Conservation (phyloP, 2,888 invertebrate genomes). For the Tiliacea citrago region DNA sequence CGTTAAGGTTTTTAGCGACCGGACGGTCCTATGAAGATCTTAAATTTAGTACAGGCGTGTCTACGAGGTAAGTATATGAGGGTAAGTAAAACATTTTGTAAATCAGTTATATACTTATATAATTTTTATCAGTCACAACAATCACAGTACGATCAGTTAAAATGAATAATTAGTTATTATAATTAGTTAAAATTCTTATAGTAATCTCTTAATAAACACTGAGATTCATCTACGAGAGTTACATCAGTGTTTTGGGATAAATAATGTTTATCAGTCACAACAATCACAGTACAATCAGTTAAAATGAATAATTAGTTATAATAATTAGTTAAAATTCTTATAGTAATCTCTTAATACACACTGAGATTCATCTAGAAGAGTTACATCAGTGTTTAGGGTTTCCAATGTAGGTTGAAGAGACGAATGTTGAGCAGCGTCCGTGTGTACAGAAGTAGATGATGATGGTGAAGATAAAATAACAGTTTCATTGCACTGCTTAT, state of each 20-base stretch:
- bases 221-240: slow-evolving; percentile 4
- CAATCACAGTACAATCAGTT: neutral
- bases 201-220: neutral
- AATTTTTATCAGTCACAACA: slow-evolving; percentile 23
- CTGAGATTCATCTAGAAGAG: slow-evolving; percentile 24
- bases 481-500: slow-evolving; percentile 41
- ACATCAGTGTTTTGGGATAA: slow-evolving; percentile 22
- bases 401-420: slow-evolving; percentile 30
- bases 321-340: slow-evolving; percentile 1
- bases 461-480: slow-evolving; percentile 25
- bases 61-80: slow-evolving; percentile 37
- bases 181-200: neutral
- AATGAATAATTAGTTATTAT: neutral
- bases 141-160: neutral
- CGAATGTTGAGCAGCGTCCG: slow-evolving; percentile 24
- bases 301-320: neutral
- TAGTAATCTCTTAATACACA: slow-evolving; percentile 19
- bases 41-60: slow-evolving; percentile 30
- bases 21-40: slow-evolving; percentile 30
- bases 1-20: slow-evolving; percentile 40
- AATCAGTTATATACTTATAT: slow-evolving; percentile 32
- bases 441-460: slow-evolving; percentile 21
- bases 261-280: slow-evolving; percentile 29
- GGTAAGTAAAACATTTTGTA: slow-evolving; percentile 36
- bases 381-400: slow-evolving; percentile 30